A percentile compares a stretch with the other conserved stretches of the same genome.
Conservation (phyloP, 2,113 vertebrate species). For the Podocnemis expansa region DNA sequence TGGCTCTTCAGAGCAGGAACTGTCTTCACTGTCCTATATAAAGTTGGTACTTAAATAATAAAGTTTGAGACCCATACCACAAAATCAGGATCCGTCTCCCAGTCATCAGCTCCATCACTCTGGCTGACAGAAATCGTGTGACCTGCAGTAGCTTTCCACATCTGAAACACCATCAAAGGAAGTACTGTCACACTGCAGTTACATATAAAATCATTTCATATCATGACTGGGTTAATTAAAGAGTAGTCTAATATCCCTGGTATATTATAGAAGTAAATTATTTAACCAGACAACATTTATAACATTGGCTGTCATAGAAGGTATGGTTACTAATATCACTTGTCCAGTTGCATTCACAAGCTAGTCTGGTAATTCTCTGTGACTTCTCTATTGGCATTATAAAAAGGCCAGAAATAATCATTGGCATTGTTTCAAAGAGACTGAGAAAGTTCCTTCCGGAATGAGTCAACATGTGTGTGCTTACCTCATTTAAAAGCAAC, state of each 20-base stretch:
- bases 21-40: fast-evolving
- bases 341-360: not conserved
- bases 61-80: conserved; percentile 80
- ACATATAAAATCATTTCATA: fast-evolving
- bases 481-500: not conserved
- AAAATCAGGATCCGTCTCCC: conserved; percentile 98
- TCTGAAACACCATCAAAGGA: conserved; percentile 75
- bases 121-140: conserved; percentile 80
- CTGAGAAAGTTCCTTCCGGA: not conserved
- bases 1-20: fast-evolving
- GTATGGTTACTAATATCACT: not conserved
- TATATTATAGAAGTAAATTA: not conserved
- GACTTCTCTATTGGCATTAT: not conserved
- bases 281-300: not conserved
- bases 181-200: not conserved
- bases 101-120: conserved; percentile 88
- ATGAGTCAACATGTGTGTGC: not conserved
- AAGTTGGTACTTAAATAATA: not conserved
- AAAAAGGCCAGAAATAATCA: not conserved
- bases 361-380: not conserved
- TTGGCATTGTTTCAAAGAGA: not conserved
- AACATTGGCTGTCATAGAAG: not conserved
- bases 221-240: fast-evolving
- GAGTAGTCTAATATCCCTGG: not conserved
- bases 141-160: conserved; percentile 96